These are phyloP conservation scores for Aurelia aurita complex sp. Pacific DNA, from an alignment of 30 jellyfish, hydroid and myxozoan species.

Conservation along the genomic window DNA sequence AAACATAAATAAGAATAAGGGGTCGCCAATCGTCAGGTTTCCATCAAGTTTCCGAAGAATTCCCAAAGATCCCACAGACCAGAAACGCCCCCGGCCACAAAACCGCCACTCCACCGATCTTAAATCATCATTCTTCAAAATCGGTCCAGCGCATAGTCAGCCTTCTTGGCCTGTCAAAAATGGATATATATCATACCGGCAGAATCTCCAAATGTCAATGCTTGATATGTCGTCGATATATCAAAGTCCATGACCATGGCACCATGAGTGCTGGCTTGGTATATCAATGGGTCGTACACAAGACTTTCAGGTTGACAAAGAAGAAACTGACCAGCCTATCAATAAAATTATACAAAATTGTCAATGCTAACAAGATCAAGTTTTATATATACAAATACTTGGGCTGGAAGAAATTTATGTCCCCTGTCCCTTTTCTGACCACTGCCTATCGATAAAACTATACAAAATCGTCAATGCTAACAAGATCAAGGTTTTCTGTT, in stretches of 20 bases:
- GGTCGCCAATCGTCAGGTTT: too few species aligned
- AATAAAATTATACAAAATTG: neutral
- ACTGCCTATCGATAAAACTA: conserved; percentile 32
- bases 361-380: neutral
- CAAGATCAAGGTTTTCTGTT: too few species aligned
- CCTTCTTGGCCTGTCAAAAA: too few species aligned
- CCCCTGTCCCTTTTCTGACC: conserved; percentile 44
- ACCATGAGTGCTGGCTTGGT: conserved; percentile 80
- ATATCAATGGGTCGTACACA: conserved; percentile 75
- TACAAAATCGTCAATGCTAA: neutral
- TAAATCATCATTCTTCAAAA: too few species aligned
- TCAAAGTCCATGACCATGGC: conserved; percentile 80
- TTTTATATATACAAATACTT: too few species aligned
- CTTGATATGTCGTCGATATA: conserved; percentile 84
- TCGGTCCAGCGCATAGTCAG: too few species aligned
- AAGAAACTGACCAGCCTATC: conserved; percentile 89
- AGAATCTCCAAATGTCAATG: conserved; percentile 91
- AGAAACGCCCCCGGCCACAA: too few species aligned
- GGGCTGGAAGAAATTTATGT: too few species aligned
- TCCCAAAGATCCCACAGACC: too few species aligned
- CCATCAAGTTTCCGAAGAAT: too few species aligned
- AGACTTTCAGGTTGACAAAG: conserved; percentile 98
- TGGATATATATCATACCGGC: conserved; percentile 57
- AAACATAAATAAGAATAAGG: too few species aligned
- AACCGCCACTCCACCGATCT: too few species aligned